These are phyloP conservation scores for Rosalia funebris DNA, from an alignment of 2,888 invertebrate species.

Conservation along the genomic window DNA sequence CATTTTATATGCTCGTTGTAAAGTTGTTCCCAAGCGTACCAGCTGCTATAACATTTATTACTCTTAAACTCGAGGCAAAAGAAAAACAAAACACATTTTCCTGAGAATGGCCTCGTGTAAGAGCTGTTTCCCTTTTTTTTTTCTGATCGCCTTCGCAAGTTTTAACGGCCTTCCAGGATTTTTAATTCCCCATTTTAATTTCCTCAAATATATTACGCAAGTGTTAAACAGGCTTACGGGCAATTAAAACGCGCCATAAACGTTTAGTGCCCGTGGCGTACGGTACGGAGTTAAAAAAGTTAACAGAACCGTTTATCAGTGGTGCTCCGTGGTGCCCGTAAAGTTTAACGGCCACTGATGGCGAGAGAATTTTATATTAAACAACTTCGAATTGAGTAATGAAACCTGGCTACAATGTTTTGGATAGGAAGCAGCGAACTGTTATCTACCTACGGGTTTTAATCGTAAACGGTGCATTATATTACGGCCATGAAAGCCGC, in stretches of 20 bases:
- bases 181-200: constrained; percentile 8
- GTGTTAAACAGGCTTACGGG: neutral
- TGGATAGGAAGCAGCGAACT: constrained; percentile 20
- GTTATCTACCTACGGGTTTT: constrained; percentile 29
- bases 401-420: constrained; percentile 30
- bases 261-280: neutral
- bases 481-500: constrained; percentile 22
- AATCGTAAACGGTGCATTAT: constrained; percentile 26
- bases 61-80: neutral
- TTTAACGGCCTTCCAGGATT: neutral
- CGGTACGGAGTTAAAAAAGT: neutral
- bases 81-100: neutral
- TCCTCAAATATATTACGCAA: constrained; percentile 5
- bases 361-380: constrained; percentile 25
- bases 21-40: neutral
- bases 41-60: neutral
- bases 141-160: neutral
- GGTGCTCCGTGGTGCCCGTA: constrained; percentile 17
- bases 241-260: constrained; percentile 9
- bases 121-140: neutral
- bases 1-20: neutral
- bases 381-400: constrained; percentile 30
- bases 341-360: constrained; percentile 31
- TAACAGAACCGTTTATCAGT: constrained; percentile 15
- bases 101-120: neutral